A percentile compares a stretch with the other conserved stretches of the same genome.
Evolutionary conservation across 2,113 vertebrate genomes (phyloP).

Genomic region (Eleginops maclovinus): DNA sequence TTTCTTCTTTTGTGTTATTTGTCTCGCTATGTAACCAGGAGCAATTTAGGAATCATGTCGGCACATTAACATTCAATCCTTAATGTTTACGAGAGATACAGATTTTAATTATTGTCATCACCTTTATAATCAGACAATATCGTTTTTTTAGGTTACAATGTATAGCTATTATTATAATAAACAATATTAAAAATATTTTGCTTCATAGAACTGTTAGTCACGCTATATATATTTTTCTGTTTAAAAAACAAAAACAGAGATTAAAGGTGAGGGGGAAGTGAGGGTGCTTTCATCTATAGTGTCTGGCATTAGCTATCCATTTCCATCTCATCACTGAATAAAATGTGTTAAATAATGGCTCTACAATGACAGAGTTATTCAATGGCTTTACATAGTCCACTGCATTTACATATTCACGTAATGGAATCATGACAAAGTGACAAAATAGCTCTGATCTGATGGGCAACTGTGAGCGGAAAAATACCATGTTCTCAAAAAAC

Average conservation of each 20-base stretch:
- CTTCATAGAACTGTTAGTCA: background rate
- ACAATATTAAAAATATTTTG: background rate
- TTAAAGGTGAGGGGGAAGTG: slow-evolving; percentile 3
- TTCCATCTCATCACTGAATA: slow-evolving; percentile 49
- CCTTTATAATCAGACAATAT: background rate
- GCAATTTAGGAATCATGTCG: slow-evolving; percentile 30
- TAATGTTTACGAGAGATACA: background rate
- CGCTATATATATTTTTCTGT: slow-evolving; percentile 13
- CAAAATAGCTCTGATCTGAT: slow-evolving; percentile 65
- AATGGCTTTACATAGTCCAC: slow-evolving; percentile 32
- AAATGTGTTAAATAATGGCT: slow-evolving; percentile 44
- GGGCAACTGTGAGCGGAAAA: slow-evolving; percentile 49
- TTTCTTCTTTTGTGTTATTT: slow-evolving; percentile 34
- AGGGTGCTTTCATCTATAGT: slow-evolving; percentile 48
- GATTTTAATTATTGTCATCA: background rate
- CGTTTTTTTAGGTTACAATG: background rate
- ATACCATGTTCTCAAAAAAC: slow-evolving; percentile 66
- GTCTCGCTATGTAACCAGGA: slow-evolving; percentile 14
- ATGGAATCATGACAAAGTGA: slow-evolving; percentile 55
- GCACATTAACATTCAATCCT: slow-evolving; percentile 19
- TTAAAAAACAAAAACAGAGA: slow-evolving; percentile 12
- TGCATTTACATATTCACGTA: slow-evolving; percentile 52
- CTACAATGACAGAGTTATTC: slow-evolving; percentile 41
- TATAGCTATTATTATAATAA: background rate
- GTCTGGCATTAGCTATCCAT: slow-evolving; percentile 35